Evolutionary conservation across 2,113 vertebrate species (phyloP), one percentile per base, ranked within the genome.

Genomic region (Sialia sialis): DNA sequence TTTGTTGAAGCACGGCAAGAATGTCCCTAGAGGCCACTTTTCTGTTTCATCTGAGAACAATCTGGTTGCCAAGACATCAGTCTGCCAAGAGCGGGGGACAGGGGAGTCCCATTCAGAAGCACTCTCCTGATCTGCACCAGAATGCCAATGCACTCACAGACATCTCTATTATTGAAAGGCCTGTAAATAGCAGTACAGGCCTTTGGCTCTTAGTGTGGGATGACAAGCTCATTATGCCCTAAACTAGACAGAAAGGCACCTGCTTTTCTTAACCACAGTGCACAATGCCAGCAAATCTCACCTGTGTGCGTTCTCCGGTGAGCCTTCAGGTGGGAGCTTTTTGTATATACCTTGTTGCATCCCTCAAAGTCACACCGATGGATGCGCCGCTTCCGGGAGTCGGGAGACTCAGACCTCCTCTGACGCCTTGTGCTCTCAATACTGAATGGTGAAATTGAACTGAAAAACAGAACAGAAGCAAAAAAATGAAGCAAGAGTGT

Each of bases 271-370:
- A 93, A 46, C n/a, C 2, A 9, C 1, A 1, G 60, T 12, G 54
- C 58, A 30, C 17, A 54, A 72, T 9, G 41, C 51, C 67, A 80
- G 32, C 0, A 7, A 74, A 56, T 62, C 96, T 95, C 95, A 99
- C 99, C 99, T 98, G 99, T 99, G 68, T 99, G 99, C 23, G 99
- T 99, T 97, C 99, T 98, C 95, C 99, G 97, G 95, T 99, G 99
- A 97, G 99, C 99, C 98, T 99, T 99, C 98, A 99, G 97, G 96
- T 99, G 99, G 90, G 99, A 99, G 96, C 99, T 99, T 98, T 99
- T 99, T 72, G 99, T 99, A 97, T 99, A 99, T 7, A 99, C 99
- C 97, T 99, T 99, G 98, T 99, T 99, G 98, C 99, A 99, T 88
- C 99, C 99, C 91, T 99, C 99, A 87, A 99, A 99, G 97, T 99